Conservation (phyloP, 2,888 invertebrate species). For the Spialia ferax region DNA sequence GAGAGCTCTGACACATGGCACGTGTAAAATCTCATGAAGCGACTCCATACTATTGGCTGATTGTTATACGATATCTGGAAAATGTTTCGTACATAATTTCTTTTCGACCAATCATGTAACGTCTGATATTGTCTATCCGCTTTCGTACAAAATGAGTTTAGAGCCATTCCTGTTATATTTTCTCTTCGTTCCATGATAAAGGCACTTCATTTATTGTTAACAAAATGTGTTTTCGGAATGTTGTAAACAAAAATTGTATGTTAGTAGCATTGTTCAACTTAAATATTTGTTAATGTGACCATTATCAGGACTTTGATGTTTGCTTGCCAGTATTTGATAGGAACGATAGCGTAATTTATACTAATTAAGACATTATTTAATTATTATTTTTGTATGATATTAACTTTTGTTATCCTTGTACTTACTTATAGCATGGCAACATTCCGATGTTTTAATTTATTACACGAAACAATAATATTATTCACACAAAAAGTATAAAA, state of each 20-base stretch:
- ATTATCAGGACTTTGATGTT: slow-evolving; percentile 21
- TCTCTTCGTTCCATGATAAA: neutral
- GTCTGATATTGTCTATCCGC: neutral
- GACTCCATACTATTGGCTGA: no score
- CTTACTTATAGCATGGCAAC: slow-evolving; percentile 6
- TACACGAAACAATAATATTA: no score
- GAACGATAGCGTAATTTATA: slow-evolving; percentile 29
- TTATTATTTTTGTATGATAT: neutral
- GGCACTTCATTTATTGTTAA: no score
- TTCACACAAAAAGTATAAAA: neutral
- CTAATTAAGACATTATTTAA: slow-evolving; percentile 20
- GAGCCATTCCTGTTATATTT: neutral
- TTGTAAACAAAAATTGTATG: slow-evolving; percentile 18
- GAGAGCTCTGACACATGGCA: no score
- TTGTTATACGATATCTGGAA: no score
- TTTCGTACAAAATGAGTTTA: neutral
- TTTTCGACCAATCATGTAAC: neutral
- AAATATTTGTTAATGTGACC: slow-evolving; percentile 29
- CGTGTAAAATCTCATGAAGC: no score
- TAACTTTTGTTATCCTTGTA: slow-evolving; percentile 35
- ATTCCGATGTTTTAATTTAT: neutral
- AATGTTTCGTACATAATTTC: no score
- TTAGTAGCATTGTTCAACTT: slow-evolving; percentile 25
- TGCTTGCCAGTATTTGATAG: slow-evolving; percentile 32
- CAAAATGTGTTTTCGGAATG: slow-evolving; percentile 16